Evolutionary conservation across 1,140 invertebrate species (phyloP).

Genomic region (Lordiphosa collinella): DNA sequence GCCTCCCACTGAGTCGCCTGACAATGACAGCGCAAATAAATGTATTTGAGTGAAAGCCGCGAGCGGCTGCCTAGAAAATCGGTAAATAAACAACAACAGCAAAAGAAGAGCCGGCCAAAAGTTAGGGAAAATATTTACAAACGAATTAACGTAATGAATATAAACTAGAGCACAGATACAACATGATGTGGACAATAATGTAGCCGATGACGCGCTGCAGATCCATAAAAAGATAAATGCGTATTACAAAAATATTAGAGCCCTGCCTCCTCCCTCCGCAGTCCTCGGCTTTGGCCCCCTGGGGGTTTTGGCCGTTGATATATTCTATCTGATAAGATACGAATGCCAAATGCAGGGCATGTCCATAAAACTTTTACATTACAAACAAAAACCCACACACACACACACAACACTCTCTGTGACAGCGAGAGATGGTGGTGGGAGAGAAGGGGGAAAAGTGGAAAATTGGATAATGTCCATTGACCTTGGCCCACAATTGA

Average conservation of each 20-base stretch:
- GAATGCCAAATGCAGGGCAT: conserved; percentile 35
- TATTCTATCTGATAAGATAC: conserved; percentile 28
- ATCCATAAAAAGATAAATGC: conserved; percentile 44
- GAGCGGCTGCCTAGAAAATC: conserved; percentile 36
- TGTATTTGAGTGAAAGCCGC: not conserved
- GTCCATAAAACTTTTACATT: conserved; percentile 28
- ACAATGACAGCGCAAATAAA: not conserved
- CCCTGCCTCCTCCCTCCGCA: not conserved
- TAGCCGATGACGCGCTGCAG: conserved; percentile 29
- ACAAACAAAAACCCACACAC: conserved; percentile 13
- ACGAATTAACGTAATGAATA: conserved; percentile 74
- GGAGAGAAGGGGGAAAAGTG: not conserved
- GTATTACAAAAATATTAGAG: conserved; percentile 37
- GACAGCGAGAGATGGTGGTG: not conserved
- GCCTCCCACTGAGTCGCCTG: not conserved
- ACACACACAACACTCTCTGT: not conserved
- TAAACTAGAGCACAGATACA: conserved; percentile 62
- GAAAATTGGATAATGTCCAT: conserved; percentile 3
- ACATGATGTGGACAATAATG: conserved; percentile 17
- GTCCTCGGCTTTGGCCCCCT: too few species aligned
- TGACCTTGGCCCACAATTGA: conserved; percentile 33
- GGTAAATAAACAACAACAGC: conserved; percentile 60
- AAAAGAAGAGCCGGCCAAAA: conserved; percentile 44
- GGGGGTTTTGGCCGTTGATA: not conserved
- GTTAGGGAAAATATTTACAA: conserved; percentile 72